Base-by-base conservation (phyloP, 2,888 invertebrate genomes). In the Alentia gelatinosa region DNA sequence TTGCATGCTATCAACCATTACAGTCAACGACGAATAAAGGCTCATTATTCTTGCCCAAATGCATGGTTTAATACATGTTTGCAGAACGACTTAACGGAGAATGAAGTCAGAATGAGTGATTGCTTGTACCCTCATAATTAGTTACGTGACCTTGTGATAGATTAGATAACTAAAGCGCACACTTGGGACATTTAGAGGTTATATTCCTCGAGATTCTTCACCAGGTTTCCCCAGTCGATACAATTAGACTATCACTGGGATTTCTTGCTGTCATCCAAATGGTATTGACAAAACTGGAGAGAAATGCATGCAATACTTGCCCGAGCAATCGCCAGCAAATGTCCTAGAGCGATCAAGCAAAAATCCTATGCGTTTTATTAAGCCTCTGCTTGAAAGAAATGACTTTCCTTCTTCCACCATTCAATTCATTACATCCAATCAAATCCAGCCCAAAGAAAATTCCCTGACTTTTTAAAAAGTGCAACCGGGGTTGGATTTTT, bases 391-490 rank as follows among this genome's bases (percentile, higher is more conserved):
- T 30, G 68, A 30, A 68, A 68, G 68, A 68, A 68, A 68, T 30
- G 68, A 68, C 33, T 30, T 68, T 68, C 68, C 33, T 68, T 68
- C 68, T 68, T 68, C 26, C 68, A 56, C 30, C 68, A 68, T 68
- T 30, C 68, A 68, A 68, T 68, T 68, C 68, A 68, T 68, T 68
- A 68, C 68, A 68, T 30, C 30, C 68, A 68, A 68, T 68, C 68
- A 68, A 68, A 68, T 68, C 30, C 68, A 12, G 68, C 33, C 68
- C 12, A 68, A 30, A 68, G 26, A 68, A 68, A 68, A 15, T 19
- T 63, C n/a, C 4, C 63, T 63, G 1, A 68, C 68, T 68, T 68
- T 68, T 68, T 68, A 30, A 30, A 68, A 68, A 30, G n/a, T 30
- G 68, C 68, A 68, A n/a, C 68, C n/a, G n/a, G n/a, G n/a, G 33